Percentiles rank a stretch among this genome's conserved stretches.
Conservation (phyloP, 2,113 vertebrate genomes). For the Thunnus maccoyii region DNA sequence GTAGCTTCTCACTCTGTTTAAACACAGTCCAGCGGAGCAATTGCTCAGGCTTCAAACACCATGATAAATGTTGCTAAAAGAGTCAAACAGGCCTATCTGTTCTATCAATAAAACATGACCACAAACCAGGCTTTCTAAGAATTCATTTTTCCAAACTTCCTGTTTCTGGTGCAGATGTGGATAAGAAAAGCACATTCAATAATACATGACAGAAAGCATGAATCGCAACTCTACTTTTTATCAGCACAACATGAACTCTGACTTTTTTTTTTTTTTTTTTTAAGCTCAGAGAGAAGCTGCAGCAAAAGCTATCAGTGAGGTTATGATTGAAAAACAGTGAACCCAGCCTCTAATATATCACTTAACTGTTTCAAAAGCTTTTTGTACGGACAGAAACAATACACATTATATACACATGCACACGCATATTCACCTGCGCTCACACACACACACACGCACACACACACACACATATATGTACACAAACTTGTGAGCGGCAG, state of each 20-base stretch:
- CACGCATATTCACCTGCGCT: slow-evolving; percentile 40
- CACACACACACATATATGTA: slow-evolving; percentile 15
- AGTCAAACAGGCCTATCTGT: neutral
- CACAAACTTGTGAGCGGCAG: slow-evolving; percentile 5
- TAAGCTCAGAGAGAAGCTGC: neutral
- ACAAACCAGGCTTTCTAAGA: slow-evolving; percentile 22
- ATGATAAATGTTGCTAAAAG: slow-evolving; percentile 31
- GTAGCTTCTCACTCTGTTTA: slow-evolving; percentile 1
- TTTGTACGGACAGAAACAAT: neutral
- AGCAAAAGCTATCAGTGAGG: neutral
- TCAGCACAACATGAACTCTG: neutral
- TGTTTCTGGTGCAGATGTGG: slow-evolving; percentile 31
- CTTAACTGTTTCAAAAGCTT: slow-evolving; percentile 10
- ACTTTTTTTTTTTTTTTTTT: neutral
- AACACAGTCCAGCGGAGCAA: slow-evolving; percentile 11
- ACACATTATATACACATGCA: slow-evolving; percentile 1
- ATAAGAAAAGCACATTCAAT: slow-evolving; percentile 44
- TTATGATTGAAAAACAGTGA: neutral
- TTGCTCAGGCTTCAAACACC: slow-evolving; percentile 7
- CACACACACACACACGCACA: slow-evolving; percentile 34
- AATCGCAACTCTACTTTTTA: neutral
- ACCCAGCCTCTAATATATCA: neutral
- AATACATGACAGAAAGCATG: slow-evolving; percentile 15
- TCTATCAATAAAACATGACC: neutral
- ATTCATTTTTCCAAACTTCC: slow-evolving; percentile 4